phyloP scores from a whole-genome alignment of 37 sponge, comb jelly and placozoan species.

The Beroe forskalii region DNA sequence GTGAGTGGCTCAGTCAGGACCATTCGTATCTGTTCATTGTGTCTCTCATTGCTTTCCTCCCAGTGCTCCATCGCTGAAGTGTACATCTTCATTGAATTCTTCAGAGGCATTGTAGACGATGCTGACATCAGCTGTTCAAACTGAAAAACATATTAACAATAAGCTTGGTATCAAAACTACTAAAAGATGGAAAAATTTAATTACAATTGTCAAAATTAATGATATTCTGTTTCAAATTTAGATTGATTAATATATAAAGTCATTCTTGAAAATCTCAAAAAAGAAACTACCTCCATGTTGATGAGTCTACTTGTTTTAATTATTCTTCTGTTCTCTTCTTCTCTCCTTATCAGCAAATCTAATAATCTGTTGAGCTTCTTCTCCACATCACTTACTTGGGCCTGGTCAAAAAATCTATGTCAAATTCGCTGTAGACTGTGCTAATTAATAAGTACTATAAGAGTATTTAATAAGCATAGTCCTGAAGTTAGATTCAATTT shows the following conservation, averaged over 20 bases:
- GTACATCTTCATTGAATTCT: background rate
- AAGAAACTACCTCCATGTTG: constrained; percentile 3
- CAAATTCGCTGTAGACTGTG: background rate
- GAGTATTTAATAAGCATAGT: too few relatives aligned
- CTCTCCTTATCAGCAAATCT: background rate
- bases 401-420: background rate
- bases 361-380: background rate
- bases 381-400: background rate
- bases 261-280: background rate
- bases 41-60: constrained; percentile 47
- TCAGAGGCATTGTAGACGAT: background rate
- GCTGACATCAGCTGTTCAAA: constrained; percentile 26
- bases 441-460: too few relatives aligned
- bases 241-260: background rate
- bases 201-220: too few relatives aligned
- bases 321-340: constrained; percentile 15
- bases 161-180: background rate
- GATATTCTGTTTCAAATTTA: background rate
- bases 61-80: constrained; percentile 28
- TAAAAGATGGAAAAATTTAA: too few relatives aligned
- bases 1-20: background rate
- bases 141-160: background rate
- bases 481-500: too few relatives aligned
- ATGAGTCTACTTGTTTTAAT: constrained; percentile 7
- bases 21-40: constrained; percentile 57